Percentiles rank a stretch among this genome's conserved stretches.
These are phyloP conservation scores for Brachionichthys hirsutus DNA, from an alignment of 2,113 vertebrate genomes.

Conservation along the genomic window DNA sequence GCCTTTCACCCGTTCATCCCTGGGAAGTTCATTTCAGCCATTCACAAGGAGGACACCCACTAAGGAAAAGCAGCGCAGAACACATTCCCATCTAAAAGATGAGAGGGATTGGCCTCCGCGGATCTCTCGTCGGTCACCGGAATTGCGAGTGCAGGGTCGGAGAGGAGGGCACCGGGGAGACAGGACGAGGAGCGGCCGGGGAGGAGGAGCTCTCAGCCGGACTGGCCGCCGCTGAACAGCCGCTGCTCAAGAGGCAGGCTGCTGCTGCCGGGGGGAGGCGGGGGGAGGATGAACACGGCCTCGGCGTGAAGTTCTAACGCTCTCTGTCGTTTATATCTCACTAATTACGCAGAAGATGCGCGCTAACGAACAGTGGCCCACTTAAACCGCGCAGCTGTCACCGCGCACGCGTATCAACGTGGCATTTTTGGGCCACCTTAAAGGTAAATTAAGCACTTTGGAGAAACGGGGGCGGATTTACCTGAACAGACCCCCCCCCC, in stretches of 20 bases:
- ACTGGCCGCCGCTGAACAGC: constrained; percentile 63
- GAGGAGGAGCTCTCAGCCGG: constrained; percentile 65
- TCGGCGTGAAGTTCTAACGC: constrained; percentile 66
- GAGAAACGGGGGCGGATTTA: constrained; percentile 35
- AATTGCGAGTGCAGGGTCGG: constrained; percentile 58
- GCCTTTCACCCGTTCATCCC: neutral
- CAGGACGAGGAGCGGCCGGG: constrained; percentile 64
- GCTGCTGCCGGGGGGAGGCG: constrained; percentile 56
- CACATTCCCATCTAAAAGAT: constrained; percentile 73
- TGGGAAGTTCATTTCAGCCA: constrained; percentile 27
- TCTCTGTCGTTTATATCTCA: constrained; percentile 35
- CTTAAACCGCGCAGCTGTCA: constrained; percentile 41
- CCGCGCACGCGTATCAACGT: constrained; percentile 26
- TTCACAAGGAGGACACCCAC: constrained; percentile 48
- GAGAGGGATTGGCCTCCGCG: constrained; percentile 70
- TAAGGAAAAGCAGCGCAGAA: constrained; percentile 49
- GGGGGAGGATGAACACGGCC: constrained; percentile 61
- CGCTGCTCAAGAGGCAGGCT: constrained; percentile 65
- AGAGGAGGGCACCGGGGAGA: constrained; percentile 64
- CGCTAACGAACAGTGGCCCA: constrained; percentile 62
- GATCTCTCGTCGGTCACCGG: constrained; percentile 69
- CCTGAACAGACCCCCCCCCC: constrained; percentile 25
- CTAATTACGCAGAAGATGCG: constrained; percentile 63
- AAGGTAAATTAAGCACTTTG: constrained; percentile 60
- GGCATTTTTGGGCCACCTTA: constrained; percentile 64